Evolutionary conservation across 64 coral and sea anemone genomes (phyloP), one percentile per base, ranked within the genome.

Genomic region (Montipora efflorescens): DNA sequence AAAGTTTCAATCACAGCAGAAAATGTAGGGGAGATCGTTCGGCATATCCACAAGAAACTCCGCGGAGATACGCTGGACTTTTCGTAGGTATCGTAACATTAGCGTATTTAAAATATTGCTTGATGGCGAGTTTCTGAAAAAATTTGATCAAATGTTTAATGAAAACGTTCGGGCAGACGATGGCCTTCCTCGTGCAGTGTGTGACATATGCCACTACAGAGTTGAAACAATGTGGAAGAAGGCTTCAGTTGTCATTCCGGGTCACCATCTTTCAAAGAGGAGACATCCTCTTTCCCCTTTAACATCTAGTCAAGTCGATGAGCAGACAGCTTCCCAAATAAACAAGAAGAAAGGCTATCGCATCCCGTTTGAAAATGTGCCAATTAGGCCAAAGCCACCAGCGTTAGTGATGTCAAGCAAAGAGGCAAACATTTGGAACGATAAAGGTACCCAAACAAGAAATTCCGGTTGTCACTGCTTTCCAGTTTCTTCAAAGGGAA

Each of bases 311-410:
- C 79, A 81, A 81, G 79, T 5, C 18, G 79, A 81, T 61, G 79
- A 81, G 79, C 79, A 81, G 20, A 81, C 57, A 61, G 50, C 79
- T 11, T 81, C n/a, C 21, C 21, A 81, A 8, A 61, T 81, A 10
- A 61, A 61, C 79, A 81, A 81, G 21, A 79, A 79, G 77, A 81
- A 81, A 50, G 79, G 20, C 79, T 81, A 28, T 81, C 50, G 79
- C 19, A 59, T 81, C 55, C 79, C 52, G 0, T 81, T 81, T 81
- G 52, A 81, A 45, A 81, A 81, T 61, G 0, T 81, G 21, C 79
- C 79, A 61, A 59, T 81, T 61, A 43, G 79, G 79, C 79, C 79
- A 58, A 59, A 61, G 79, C 79, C 79, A 59, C 79, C 53, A 61
- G 6, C 79, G 16, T 81, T 81, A 48, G 55, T 59, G 21, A 28